phyloP scores from a whole-genome alignment of 2,113 vertebrate genomes.

The Scartelaos histophorus region DNA sequence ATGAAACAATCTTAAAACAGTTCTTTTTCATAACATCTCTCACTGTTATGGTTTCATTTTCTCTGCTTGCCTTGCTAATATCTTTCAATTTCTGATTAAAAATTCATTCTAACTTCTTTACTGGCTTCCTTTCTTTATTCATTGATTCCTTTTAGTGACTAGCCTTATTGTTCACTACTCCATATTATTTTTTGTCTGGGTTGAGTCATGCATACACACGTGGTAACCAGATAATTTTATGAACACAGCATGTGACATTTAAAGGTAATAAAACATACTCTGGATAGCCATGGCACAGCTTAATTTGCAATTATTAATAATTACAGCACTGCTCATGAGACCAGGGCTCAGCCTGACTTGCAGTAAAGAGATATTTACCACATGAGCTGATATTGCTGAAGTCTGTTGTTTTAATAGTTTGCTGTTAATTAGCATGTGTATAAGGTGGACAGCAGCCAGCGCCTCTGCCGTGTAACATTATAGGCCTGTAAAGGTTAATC shows the following conservation, averaged over 20 bases:
- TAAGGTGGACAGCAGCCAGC: conserved; percentile 45
- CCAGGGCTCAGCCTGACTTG: conserved; percentile 13
- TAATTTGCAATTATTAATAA: conserved; percentile 14
- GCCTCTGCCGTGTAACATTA: conserved; percentile 57
- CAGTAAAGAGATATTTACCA: conserved; percentile 23
- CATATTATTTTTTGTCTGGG: background rate
- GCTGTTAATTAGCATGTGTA: conserved; percentile 28
- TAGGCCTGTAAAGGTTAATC: conserved; percentile 70
- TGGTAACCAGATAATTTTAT: conserved; percentile 7
- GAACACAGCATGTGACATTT: conserved; percentile 30
- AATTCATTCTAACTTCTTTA: conserved; percentile 51
- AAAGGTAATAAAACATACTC: conserved; percentile 19
- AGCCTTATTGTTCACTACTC: conserved; percentile 5
- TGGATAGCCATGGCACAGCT: background rate
- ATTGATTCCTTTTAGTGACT: conserved; percentile 24
- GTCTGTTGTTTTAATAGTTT: conserved; percentile 13
- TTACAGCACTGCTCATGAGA: conserved; percentile 7
- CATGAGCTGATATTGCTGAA: conserved; percentile 8
- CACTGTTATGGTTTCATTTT: conserved; percentile 27
- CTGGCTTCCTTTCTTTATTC: conserved; percentile 46
- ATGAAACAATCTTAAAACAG: conserved; percentile 18
- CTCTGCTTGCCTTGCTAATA: conserved; percentile 28
- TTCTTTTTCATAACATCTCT: conserved; percentile 28
- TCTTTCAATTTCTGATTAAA: conserved; percentile 67
- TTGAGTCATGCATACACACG: conserved; percentile 4